Evolutionary conservation across 2,888 invertebrate genomes (phyloP), one percentile per base, ranked within the genome.

Genomic region (Petrophora chlorosata): DNA sequence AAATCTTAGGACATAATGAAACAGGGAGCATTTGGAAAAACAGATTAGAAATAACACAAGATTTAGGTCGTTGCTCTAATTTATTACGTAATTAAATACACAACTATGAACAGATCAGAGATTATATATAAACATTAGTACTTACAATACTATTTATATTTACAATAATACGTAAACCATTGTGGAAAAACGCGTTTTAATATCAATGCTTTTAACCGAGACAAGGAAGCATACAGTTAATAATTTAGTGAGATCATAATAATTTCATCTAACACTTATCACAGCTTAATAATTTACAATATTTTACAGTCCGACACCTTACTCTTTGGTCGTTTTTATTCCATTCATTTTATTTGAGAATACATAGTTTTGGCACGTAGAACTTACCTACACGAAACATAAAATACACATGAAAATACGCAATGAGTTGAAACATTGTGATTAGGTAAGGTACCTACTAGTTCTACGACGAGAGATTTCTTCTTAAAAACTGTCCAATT

Each of bases 251-350:
- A 68, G 63, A 63, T 62, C 58, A 59, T 45, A 53, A 38, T 53
- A 5, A 57, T 59, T 42, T 60, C 65, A 62, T 52, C 47, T 50
- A 49, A 76, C 78, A 79, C 85, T 84, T 88, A 88, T 88, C 87
- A 88, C 87, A 88, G 87, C 78, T 85, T 79, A 79, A 76, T 76
- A 74, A 79, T 83, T 79, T 84, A 85, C 74, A 80, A 66, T 77
- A 78, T 59, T 65, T 80, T 74, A 79, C 76, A 76, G 67, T 76
- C 68, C 70, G 61, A 65, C 76, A n/a, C n/a, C n/a, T 74, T 39
- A 43, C 14, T 38, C 26, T 62, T 83, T 85, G 83, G 84, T 85
- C 84, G 66, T 72, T 76, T 47, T 70, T 70, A 45, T 48, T 41
- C 52, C 47, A 46, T 38, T 46, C 36, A 41, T 41, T 36, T 36